A percentile compares a stretch with the other conserved stretches of the same genome.
Conservation (phyloP, 2,113 vertebrate genomes). For the Chinchilla lanigera region DNA sequence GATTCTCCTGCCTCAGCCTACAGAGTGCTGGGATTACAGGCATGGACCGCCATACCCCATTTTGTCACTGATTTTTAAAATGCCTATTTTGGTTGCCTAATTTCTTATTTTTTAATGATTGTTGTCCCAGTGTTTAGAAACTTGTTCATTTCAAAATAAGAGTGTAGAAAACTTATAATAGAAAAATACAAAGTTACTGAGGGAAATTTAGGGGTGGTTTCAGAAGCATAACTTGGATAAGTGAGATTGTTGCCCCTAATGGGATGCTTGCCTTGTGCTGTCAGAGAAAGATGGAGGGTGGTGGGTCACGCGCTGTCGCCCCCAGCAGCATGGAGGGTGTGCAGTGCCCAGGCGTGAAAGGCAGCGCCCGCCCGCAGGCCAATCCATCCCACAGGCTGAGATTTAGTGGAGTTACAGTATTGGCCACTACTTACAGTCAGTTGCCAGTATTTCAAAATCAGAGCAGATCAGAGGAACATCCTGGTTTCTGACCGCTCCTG, state of each 20-base stretch:
- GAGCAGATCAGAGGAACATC: not conserved
- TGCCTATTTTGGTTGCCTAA: not conserved
- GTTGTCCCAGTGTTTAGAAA: not conserved
- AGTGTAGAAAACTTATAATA: not conserved
- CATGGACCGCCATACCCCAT: not conserved
- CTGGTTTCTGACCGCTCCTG: not conserved
- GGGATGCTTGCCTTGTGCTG: not conserved
- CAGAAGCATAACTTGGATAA: not conserved
- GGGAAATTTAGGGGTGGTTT: not conserved
- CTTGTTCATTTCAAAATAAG: not conserved
- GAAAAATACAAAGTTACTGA: not conserved
- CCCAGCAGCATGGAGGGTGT: not conserved
- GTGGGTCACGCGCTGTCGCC: not conserved
- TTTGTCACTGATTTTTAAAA: not conserved
- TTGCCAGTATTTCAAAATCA: not conserved
- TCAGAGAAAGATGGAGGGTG: not conserved
- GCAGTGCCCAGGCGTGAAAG: not conserved
- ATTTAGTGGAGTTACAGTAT: not conserved
- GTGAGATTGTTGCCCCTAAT: not conserved
- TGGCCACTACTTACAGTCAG: not conserved
- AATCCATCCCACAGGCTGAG: not conserved
- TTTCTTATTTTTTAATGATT: not conserved
- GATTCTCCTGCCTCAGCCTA: not conserved
- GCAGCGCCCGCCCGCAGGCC: not conserved
- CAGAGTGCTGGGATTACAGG: too few species aligned